Evolutionary conservation across 2,888 invertebrate genomes (phyloP).

Genomic region (Dyspetes luteomarginatus): DNA sequence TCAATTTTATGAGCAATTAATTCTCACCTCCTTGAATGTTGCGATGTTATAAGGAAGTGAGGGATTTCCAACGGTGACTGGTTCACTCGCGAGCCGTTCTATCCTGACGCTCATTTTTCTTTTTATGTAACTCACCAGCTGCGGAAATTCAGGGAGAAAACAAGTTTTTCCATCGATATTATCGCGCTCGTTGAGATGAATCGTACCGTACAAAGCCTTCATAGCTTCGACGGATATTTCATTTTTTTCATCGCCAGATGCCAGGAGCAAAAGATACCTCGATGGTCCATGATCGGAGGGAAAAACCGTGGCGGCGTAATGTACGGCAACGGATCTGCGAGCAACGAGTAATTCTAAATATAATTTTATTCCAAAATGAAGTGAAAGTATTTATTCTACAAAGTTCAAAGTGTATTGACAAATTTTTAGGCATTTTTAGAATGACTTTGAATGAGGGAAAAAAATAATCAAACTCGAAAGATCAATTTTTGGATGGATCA

Average conservation of each 20-base stretch:
- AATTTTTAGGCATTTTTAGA: no score
- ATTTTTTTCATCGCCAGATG: conserved; percentile 92
- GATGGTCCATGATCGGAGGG: conserved; percentile 92
- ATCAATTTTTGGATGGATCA: no score
- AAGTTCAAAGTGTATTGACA: no score
- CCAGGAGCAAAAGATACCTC: conserved; percentile 91
- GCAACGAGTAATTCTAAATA: no score
- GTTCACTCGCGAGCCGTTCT: conserved; percentile 83
- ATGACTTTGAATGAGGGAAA: no score
- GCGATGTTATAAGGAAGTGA: conserved; percentile 89
- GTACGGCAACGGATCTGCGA: conserved; percentile 90
- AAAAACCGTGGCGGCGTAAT: conserved; percentile 92
- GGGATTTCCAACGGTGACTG: conserved; percentile 87
- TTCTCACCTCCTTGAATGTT: conserved; percentile 89
- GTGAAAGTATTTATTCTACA: no score
- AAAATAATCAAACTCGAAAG: no score
- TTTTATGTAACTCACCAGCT: conserved; percentile 89
- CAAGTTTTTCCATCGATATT: conserved; percentile 80
- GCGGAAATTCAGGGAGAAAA: conserved; percentile 89
- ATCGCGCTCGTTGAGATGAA: conserved; percentile 79
- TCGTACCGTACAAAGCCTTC: conserved; percentile 90
- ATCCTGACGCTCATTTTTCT: conserved; percentile 77
- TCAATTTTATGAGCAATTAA: background rate
- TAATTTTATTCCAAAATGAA: no score
- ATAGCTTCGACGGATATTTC: conserved; percentile 90